Evolutionary conservation across 2,113 vertebrate genomes (phyloP).

Genomic region (Pachycephala philippinensis): DNA sequence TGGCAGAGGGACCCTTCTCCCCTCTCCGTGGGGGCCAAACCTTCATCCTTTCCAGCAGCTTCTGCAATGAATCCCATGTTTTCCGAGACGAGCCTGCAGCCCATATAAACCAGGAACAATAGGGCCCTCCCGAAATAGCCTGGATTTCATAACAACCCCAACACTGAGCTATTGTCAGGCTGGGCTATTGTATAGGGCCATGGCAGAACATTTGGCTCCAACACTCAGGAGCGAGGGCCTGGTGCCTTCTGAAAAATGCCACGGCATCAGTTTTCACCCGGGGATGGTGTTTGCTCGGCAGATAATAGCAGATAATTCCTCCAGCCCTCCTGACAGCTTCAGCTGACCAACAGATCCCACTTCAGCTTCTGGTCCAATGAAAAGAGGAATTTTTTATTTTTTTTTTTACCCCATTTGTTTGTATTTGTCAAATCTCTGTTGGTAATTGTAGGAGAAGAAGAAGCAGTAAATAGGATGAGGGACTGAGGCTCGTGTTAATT

Average conservation of each 20-base stretch:
- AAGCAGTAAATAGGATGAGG: not conserved
- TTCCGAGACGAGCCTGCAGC: not conserved
- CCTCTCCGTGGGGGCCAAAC: not conserved
- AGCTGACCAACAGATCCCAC: constrained; percentile 24
- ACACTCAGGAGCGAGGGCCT: not conserved
- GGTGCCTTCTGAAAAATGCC: constrained; percentile 12
- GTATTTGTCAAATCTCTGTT: not conserved
- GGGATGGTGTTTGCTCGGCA: constrained; percentile 13
- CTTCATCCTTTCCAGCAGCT: not conserved
- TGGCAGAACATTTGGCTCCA: constrained; percentile 51
- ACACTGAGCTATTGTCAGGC: constrained; percentile 39
- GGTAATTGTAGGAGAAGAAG: not conserved
- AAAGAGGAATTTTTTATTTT: not conserved
- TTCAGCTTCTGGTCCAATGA: not conserved
- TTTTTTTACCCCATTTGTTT: not conserved
- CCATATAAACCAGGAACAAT: constrained; percentile 43
- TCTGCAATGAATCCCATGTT: not conserved
- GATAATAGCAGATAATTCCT: constrained; percentile 54
- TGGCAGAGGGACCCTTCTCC: not conserved
- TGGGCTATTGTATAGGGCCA: constrained; percentile 34
- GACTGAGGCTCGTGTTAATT: not conserved
- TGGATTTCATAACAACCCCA: constrained; percentile 47
- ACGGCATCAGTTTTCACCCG: constrained; percentile 25
- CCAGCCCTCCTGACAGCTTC: constrained; percentile 34
- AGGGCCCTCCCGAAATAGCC: constrained; percentile 59